Evolutionary conservation across 1,140 invertebrate species (phyloP).

Genomic region (Aphelenchoides fujianensis): DNA sequence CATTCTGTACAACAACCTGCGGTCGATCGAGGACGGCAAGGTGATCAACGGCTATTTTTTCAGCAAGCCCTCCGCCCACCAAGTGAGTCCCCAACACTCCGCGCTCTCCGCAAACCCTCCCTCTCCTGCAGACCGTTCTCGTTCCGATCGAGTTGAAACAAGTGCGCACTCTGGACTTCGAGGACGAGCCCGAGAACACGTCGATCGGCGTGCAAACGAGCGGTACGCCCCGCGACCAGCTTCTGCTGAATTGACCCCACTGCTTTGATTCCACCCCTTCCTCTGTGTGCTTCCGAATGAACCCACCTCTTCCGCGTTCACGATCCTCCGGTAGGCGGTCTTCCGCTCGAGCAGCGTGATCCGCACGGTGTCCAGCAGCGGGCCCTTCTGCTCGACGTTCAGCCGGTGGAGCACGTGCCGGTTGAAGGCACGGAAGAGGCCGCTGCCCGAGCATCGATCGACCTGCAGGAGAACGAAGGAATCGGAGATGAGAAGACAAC

Average conservation of each 20-base stretch:
- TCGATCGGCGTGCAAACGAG: slow-evolving; percentile 57
- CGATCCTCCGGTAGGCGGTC: slow-evolving; percentile 76
- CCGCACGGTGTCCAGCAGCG: slow-evolving; percentile 70
- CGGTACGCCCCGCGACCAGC: slow-evolving; percentile 26
- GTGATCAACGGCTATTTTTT: slow-evolving; percentile 53
- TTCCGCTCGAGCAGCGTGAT: slow-evolving; percentile 77
- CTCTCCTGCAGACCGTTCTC: slow-evolving; percentile 56
- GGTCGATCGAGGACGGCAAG: slow-evolving; percentile 34
- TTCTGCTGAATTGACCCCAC: slow-evolving; percentile 12
- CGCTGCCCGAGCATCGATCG: slow-evolving; percentile 86
- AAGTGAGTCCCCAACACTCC: slow-evolving; percentile 18
- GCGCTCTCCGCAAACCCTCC: not conserved
- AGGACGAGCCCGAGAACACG: slow-evolving; percentile 47
- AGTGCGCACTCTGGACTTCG: slow-evolving; percentile 35
- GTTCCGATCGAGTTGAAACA: slow-evolving; percentile 57
- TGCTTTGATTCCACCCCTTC: slow-evolving; percentile 4
- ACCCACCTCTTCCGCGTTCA: slow-evolving; percentile 77
- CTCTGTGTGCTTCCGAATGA: slow-evolving; percentile 3
- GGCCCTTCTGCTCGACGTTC: slow-evolving; percentile 67
- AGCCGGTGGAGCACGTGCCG: slow-evolving; percentile 84
- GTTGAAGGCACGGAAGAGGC: slow-evolving; percentile 86
- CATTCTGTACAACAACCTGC: slow-evolving; percentile 44
- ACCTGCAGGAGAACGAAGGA: slow-evolving; percentile 70
- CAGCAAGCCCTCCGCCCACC: slow-evolving; percentile 50
- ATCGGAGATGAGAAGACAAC: slow-evolving; percentile 20